Percentiles rank a stretch among this genome's conserved stretches.
phyloP scores from a whole-genome alignment of 2,113 vertebrate genomes.

The Brachypodius melanocephalos region DNA sequence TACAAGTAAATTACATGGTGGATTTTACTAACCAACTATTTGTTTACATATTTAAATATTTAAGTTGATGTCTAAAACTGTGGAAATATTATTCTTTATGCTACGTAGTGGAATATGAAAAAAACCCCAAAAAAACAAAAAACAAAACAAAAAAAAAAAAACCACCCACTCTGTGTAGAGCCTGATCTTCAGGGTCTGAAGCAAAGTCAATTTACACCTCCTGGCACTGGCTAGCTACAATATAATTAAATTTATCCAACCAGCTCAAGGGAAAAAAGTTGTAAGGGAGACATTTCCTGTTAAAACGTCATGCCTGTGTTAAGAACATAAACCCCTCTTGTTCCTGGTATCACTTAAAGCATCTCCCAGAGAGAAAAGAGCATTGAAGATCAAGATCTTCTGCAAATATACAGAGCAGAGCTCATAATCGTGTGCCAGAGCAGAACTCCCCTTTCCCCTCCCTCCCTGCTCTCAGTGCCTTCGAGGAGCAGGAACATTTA shows the following conservation, averaged over 20 bases:
- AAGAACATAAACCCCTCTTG: not conserved
- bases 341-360: not conserved
- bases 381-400: not conserved
- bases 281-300: not conserved
- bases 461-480: not conserved
- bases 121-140: not conserved
- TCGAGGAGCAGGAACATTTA: not conserved
- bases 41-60: not conserved
- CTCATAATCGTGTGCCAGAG: rapidly evolving
- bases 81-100: not conserved
- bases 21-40: not conserved
- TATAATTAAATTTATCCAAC: not conserved
- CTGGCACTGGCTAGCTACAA: not conserved
- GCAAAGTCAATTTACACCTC: not conserved
- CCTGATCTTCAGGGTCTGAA: not conserved
- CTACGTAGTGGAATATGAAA: not conserved
- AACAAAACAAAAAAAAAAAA: too few relatives aligned
- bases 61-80: not conserved
- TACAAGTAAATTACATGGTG: not conserved
- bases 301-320: rapidly evolving
- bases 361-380: not conserved
- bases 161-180: not conserved
- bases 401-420: not conserved
- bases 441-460: not conserved
- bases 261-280: not conserved